Base-by-base conservation (phyloP, 2,888 invertebrate genomes). In the Rutpela maculata region DNA sequence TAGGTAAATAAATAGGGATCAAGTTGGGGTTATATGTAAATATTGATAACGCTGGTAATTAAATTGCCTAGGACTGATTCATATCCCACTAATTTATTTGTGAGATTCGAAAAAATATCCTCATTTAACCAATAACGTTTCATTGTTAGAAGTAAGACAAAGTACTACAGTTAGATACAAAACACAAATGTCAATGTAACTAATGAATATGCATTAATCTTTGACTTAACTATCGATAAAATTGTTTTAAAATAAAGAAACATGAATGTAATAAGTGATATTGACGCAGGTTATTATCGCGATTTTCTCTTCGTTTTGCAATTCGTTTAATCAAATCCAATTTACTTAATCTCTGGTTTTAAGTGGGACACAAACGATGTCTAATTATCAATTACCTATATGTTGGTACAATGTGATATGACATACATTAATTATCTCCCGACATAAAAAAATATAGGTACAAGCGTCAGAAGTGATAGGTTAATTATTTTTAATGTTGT, bases 281-380 rank as follows among this genome's bases (percentile, higher is more conserved):
- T 75, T 82, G 82, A 82, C 80, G 80, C 72, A 77, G 75, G 79
- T 75, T 81, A 72, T 73, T 78, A 78, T 80, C 76, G 75, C 12
- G 38, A 68, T 74, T 57, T 43, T 55, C 50, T 77, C 65, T 71
- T 70, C 38, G 15, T 73, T 69, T 73, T 43, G 73, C 76, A 69
- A 77, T 63, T 43, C 56, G 60, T 60, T 67, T 38, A 67, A 71
- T 66, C 17, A 67, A 35, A 67, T 31, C n/a, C 12, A 26, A 69
- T 56, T 55, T 17, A 31, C 22, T 69, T 69, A 69, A 26, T n/a
- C 26, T n/a, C n/a, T 62, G n/a, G n/a, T 12, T 62, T 62, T 10
- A 22, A 62, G 26, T 35, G 35, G 62, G n/a, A 50, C 50, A 43
- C 12, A 43, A 43, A 4, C 43, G 43, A 43, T 43, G 43, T 50